A percentile compares a stretch with the other conserved stretches of the same genome.
These are phyloP conservation scores for Luscinia luscinia DNA, from an alignment of 2,797 vertebrate genomes.

Conservation along the genomic window DNA sequence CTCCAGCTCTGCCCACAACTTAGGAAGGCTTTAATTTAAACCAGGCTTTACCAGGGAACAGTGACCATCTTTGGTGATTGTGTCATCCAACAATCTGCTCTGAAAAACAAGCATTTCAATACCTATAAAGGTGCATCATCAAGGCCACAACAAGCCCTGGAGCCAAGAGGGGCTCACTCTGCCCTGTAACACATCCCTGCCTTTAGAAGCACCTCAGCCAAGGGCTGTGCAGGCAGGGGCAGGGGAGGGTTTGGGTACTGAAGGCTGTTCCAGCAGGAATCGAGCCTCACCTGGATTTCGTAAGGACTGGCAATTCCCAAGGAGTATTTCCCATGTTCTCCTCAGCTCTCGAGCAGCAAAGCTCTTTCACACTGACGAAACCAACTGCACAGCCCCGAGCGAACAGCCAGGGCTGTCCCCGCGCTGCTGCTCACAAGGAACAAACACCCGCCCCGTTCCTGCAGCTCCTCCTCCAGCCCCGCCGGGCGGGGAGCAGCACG, in stretches of 20 bases:
- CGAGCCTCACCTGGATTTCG: not conserved
- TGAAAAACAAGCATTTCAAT: not conserved
- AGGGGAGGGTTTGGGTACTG: not conserved
- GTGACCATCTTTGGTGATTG: not conserved
- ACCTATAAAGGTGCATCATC: not conserved
- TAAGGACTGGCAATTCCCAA: not conserved
- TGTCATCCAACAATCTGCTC: not conserved
- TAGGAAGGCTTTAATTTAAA: not conserved
- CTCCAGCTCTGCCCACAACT: not conserved
- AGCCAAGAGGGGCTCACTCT: not conserved
- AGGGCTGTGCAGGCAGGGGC: rapidly evolving
- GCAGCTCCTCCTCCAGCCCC: not conserved
- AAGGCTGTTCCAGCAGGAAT: not conserved
- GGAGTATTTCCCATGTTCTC: not conserved
- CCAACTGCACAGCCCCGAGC: not conserved
- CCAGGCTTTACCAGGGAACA: not conserved
- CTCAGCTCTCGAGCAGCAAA: not conserved
- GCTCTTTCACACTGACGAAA: not conserved
- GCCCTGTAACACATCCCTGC: not conserved
- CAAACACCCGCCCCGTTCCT: not conserved
- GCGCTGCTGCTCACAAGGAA: not conserved
- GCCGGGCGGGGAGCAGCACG: rapidly evolving
- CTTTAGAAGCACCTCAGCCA: not conserved
- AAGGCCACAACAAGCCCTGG: not conserved
- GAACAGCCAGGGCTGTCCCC: rapidly evolving